A percentile compares a stretch with the other conserved stretches of the same genome.
Evolutionary conservation across 1,140 invertebrate genomes (phyloP).

Genomic region (Drosophila persimilis): DNA sequence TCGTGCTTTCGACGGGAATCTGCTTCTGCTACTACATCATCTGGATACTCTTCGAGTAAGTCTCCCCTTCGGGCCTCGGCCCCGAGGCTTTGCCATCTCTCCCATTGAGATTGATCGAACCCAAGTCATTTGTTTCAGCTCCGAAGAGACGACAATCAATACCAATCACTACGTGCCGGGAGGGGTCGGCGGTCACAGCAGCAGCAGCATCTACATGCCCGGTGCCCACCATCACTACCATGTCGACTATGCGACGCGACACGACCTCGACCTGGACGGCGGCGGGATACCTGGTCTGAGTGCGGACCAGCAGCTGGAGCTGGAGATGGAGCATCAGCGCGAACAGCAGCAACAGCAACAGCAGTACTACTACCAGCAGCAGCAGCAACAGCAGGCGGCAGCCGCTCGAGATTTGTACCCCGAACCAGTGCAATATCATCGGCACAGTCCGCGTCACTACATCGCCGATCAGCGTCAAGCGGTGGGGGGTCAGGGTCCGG

Average conservation of each 20-base stretch:
- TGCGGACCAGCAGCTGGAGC: conserved; percentile 48
- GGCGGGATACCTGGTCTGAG: conserved; percentile 66
- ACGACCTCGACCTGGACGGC: conserved; percentile 60
- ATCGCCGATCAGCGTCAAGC: conserved; percentile 75
- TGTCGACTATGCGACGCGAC: conserved; percentile 61
- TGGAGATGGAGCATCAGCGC: conserved; percentile 33
- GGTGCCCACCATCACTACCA: conserved; percentile 67
- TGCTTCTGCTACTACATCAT: conserved; percentile 95
- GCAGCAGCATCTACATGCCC: conserved; percentile 72
- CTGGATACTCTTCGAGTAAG: conserved; percentile 95
- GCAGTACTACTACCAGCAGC: conserved; percentile 13
- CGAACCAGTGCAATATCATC: conserved; percentile 75
- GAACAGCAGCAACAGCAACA: conserved; percentile 52
- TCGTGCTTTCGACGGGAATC: conserved; percentile 90
- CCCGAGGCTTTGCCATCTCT: conserved; percentile 17
- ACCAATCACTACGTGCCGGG: conserved; percentile 65
- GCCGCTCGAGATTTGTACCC: conserved; percentile 71
- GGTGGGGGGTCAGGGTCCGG: conserved; percentile 13
- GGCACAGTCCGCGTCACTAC: conserved; percentile 80
- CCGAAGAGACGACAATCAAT: conserved; percentile 83
- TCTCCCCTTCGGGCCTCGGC: conserved; percentile 56
- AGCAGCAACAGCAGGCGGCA: conserved; percentile 26
- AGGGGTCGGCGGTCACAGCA: conserved; percentile 27
- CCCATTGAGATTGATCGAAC: conserved; percentile 76
- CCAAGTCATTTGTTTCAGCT: conserved; percentile 82